phyloP scores from a whole-genome alignment of 2,113 vertebrate genomes.

The Nannobrachium achirus region DNA sequence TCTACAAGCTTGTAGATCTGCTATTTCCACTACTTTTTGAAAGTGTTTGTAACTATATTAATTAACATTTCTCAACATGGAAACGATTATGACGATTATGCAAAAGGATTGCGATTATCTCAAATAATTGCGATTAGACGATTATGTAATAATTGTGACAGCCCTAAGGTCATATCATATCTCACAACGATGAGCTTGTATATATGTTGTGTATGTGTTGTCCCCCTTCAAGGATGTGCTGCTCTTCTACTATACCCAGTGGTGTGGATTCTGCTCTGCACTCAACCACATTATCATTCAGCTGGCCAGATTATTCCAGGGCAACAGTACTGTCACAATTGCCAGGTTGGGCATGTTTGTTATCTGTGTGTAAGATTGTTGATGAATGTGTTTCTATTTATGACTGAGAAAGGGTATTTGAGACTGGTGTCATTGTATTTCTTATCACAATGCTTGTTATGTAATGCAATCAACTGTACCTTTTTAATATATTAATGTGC shows the following conservation, averaged over 20 bases:
- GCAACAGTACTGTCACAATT: conserved; percentile 81
- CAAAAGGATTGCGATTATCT: too few species aligned
- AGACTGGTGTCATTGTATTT: background rate
- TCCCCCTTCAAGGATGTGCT: conserved; percentile 85
- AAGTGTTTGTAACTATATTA: too few species aligned
- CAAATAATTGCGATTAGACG: too few species aligned
- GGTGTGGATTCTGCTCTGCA: conserved; percentile 96
- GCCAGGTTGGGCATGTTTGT: conserved; percentile 82
- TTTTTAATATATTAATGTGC: background rate
- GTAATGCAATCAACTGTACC: background rate
- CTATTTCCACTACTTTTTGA: too few species aligned
- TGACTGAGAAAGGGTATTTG: background rate
- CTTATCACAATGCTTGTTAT: background rate
- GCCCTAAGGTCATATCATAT: too few species aligned
- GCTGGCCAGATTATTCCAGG: conserved; percentile 87
- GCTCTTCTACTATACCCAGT: conserved; percentile 92
- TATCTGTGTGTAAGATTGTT: conserved; percentile 7
- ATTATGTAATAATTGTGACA: too few species aligned
- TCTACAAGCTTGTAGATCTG: too few species aligned
- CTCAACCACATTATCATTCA: conserved; percentile 94
- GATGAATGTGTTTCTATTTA: background rate
- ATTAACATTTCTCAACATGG: too few species aligned
- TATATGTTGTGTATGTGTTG: too few species aligned
- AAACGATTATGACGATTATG: too few species aligned
- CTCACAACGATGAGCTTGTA: too few species aligned